These are phyloP conservation scores for Polia nebulosa DNA, from an alignment of 2,888 invertebrate genomes.

Conservation along the genomic window DNA sequence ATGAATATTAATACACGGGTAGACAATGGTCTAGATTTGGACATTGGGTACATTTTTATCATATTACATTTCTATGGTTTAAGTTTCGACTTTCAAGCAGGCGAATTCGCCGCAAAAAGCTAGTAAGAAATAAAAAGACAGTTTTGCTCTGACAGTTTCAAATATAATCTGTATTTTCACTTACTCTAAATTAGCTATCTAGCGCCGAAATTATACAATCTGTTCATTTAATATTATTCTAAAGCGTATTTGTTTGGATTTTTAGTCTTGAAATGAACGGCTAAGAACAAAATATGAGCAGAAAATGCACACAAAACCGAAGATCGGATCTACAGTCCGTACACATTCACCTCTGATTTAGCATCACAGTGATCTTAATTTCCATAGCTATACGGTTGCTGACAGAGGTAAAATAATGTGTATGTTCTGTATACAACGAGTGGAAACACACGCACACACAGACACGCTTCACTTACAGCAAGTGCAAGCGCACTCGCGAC, in stretches of 20 bases:
- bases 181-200: slow-evolving; percentile 55
- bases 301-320: not conserved
- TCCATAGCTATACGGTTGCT: not conserved
- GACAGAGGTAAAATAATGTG: not conserved
- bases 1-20: no score
- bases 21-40: no score
- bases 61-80: no score
- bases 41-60: no score
- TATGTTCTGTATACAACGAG: not conserved
- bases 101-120: no score
- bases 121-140: slow-evolving; percentile 23
- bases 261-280: not conserved
- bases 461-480: not conserved
- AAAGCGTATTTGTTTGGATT: slow-evolving; percentile 39
- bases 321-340: not conserved
- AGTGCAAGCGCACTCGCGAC: not conserved
- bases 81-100: no score
- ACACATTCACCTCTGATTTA: not conserved
- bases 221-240: slow-evolving; percentile 20
- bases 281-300: slow-evolving; percentile 1
- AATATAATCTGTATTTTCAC: slow-evolving; percentile 46
- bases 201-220: slow-evolving; percentile 48
- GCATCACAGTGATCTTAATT: not conserved
- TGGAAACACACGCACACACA: not conserved
- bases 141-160: slow-evolving; percentile 29